A percentile compares a stretch with the other conserved stretches of the same genome.
These are phyloP conservation scores for Meleagris gallopavo DNA, from an alignment of 2,113 vertebrate species.

Conservation along the genomic window DNA sequence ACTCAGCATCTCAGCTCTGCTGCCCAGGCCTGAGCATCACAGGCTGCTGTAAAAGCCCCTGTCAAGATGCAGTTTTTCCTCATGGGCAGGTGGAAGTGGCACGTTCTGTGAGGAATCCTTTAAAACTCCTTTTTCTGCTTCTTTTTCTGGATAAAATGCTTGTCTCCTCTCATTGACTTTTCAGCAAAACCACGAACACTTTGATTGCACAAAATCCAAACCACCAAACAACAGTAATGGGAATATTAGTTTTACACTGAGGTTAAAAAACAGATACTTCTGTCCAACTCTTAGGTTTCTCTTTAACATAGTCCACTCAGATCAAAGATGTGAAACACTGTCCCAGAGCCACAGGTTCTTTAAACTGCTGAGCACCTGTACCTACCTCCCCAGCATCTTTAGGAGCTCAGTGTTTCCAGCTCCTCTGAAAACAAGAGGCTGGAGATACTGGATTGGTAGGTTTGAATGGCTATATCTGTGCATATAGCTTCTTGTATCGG, in stretches of 20 bases:
- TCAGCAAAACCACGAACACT: background rate
- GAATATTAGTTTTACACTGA: background rate
- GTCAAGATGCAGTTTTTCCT: background rate
- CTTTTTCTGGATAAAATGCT: background rate
- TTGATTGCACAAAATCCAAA: background rate
- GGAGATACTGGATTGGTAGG: background rate
- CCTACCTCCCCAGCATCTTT: background rate
- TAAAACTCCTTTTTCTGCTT: background rate
- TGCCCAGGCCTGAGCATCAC: background rate
- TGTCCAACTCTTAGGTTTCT: background rate
- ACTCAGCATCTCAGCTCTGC: background rate
- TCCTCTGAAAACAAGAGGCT: background rate
- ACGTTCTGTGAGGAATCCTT: background rate
- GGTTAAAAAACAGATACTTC: background rate
- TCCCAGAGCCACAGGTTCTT: background rate
- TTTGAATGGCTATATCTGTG: background rate
- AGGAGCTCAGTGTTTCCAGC: background rate
- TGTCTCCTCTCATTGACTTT: background rate
- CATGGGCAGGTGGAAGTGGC: background rate
- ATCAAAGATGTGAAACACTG: background rate
- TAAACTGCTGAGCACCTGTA: background rate
- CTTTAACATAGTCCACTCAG: background rate
- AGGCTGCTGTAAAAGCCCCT: background rate
- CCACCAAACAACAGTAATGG: background rate
- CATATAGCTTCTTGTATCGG: fast-evolving